phyloP scores from a whole-genome alignment of 2,797 vertebrate species.

The Falco biarmicus region DNA sequence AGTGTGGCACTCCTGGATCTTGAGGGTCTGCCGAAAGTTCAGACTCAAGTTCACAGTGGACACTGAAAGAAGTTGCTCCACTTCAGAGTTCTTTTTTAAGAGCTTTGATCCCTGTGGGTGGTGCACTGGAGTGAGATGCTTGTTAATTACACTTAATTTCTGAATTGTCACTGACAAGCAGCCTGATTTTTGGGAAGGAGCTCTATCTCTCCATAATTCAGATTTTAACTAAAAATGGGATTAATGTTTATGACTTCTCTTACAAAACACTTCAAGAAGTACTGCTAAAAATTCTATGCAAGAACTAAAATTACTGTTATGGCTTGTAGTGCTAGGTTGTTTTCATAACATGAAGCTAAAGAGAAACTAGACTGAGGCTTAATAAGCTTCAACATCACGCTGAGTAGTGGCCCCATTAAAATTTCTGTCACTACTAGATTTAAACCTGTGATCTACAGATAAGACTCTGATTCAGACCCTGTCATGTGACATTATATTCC shows the following conservation, averaged over 20 bases:
- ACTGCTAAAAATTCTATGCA: not conserved
- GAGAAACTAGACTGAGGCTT: not conserved
- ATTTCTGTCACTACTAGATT: not conserved
- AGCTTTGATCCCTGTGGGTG: not conserved
- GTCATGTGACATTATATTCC: not conserved
- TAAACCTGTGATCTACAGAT: not conserved
- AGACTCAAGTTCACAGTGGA: not conserved
- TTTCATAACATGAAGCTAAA: not conserved
- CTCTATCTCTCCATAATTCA: not conserved
- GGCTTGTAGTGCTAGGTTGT: not conserved
- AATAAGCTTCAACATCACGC: not conserved
- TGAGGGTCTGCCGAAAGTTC: not conserved
- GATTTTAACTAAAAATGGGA: not conserved
- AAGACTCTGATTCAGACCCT: not conserved
- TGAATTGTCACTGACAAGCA: not conserved
- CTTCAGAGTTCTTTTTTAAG: not conserved
- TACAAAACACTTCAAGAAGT: not conserved
- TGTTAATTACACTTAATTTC: not conserved
- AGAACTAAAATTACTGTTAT: not conserved
- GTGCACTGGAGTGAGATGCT: not conserved
- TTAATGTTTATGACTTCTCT: not conserved
- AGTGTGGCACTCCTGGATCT: not conserved
- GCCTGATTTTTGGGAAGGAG: not conserved
- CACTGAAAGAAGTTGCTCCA: not conserved
- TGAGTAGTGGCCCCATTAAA: not conserved